Evolutionary conservation across 2,797 vertebrate genomes (phyloP).

Genomic region (Hephaestus fuliginosus): DNA sequence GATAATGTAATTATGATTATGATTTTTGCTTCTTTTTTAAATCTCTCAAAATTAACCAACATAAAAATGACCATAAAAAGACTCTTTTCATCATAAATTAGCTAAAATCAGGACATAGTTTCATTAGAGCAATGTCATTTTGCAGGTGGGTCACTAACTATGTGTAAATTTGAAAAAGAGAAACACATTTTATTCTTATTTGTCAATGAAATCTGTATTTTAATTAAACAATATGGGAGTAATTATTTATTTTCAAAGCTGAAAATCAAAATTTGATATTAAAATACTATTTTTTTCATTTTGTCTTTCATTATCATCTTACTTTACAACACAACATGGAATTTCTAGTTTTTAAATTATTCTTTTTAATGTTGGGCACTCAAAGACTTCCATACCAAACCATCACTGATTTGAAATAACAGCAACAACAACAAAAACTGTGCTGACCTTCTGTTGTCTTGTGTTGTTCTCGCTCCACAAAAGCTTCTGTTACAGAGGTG

Average conservation of each 20-base stretch:
- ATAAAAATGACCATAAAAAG: not conserved
- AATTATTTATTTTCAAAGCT: not conserved
- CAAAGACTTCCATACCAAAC: not conserved
- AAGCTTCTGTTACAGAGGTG: conserved; percentile 30
- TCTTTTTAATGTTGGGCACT: not conserved
- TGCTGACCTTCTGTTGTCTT: conserved; percentile 49
- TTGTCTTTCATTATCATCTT: not conserved
- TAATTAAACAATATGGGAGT: not conserved
- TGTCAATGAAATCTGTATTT: not conserved
- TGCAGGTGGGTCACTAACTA: too few relatives aligned
- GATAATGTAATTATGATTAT: not conserved
- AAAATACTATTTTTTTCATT: too few relatives aligned
- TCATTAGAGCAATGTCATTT: not conserved
- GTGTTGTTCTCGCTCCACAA: conserved; percentile 38
- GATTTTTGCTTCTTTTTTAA: not conserved
- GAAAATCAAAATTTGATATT: not conserved
- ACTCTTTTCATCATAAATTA: not conserved
- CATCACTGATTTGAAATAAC: not conserved
- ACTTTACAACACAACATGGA: not conserved
- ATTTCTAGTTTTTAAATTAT: not conserved
- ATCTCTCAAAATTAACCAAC: not conserved
- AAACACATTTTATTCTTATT: too few relatives aligned
- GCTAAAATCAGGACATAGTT: not conserved
- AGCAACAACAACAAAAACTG: not conserved
- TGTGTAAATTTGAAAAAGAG: too few relatives aligned